Evolutionary conservation across 2,888 invertebrate species (phyloP).

Genomic region (Eurytoma californica): DNA sequence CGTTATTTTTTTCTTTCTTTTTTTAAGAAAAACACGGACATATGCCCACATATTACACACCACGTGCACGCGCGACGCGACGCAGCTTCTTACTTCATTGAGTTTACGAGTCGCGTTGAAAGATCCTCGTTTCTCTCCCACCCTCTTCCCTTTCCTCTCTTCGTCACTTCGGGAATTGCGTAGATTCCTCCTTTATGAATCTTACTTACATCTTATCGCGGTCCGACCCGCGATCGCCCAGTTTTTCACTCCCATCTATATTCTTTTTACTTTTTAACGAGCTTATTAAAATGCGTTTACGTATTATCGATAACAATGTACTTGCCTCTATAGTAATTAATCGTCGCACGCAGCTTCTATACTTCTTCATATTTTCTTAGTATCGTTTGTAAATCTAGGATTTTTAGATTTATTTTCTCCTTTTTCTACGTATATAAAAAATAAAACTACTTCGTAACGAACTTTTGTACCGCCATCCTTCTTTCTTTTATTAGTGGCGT

Average conservation of each 20-base stretch:
- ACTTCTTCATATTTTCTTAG: neutral
- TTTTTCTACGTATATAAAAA: neutral
- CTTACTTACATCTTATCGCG: neutral
- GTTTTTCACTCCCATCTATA: neutral
- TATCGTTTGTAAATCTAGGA: neutral
- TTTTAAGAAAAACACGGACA: neutral
- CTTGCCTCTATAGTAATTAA: constrained; percentile 46
- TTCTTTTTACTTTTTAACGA: constrained; percentile 36
- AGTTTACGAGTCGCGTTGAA: neutral
- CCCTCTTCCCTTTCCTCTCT: constrained; percentile 8
- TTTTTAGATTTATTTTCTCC: constrained; percentile 1
- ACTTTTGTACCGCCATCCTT: neutral
- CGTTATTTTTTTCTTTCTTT: constrained; percentile 14
- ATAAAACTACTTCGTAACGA: neutral
- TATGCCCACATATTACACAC: neutral
- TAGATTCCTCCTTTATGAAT: neutral
- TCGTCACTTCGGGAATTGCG: constrained; percentile 24
- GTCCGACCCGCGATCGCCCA: neutral
- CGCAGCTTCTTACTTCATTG: neutral
- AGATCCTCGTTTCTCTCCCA: constrained; percentile 8
- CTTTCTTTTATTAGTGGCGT: too few species aligned
- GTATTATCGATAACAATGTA: constrained; percentile 8
- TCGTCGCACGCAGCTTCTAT: constrained; percentile 29
- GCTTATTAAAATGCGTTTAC: constrained; percentile 19
- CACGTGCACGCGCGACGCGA: neutral